phyloP scores from a whole-genome alignment of 2,888 invertebrate genomes.

The Colostygia pectinataria region DNA sequence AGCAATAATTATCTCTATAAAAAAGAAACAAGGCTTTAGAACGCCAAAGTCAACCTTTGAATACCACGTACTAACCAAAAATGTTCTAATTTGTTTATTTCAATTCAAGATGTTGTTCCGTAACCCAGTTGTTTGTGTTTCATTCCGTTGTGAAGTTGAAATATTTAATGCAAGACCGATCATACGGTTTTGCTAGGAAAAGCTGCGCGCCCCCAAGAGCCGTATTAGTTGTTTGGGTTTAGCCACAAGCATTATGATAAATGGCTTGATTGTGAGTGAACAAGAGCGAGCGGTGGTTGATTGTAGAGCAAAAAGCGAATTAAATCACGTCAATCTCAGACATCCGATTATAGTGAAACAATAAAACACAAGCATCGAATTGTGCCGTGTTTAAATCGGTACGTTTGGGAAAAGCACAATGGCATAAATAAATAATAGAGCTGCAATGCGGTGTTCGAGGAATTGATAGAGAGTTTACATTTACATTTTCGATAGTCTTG shows the following conservation, averaged over 20 bases:
- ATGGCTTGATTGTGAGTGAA: constrained; percentile 39
- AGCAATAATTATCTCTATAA: neutral
- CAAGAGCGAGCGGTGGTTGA: constrained; percentile 34
- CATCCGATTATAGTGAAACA: constrained; percentile 42
- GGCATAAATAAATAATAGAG: constrained; percentile 76
- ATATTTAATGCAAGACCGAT: constrained; percentile 38
- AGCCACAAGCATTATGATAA: constrained; percentile 41
- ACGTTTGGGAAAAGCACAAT: constrained; percentile 59
- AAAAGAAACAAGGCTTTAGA: too few species aligned
- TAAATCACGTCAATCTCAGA: constrained; percentile 45
- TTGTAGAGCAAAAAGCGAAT: constrained; percentile 37
- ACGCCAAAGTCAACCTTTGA: too few species aligned
- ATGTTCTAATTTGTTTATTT: constrained; percentile 43
- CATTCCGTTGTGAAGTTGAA: constrained; percentile 36
- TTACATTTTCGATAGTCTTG: constrained; percentile 1
- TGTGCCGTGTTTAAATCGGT: constrained; percentile 48
- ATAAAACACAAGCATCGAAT: constrained; percentile 49
- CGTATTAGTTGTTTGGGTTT: constrained; percentile 31
- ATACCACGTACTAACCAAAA: too few species aligned
- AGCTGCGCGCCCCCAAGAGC: constrained; percentile 23
- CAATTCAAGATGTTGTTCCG: too few species aligned
- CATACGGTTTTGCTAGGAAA: constrained; percentile 13
- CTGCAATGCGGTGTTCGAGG: constrained; percentile 73
- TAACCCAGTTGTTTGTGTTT: constrained; percentile 43
- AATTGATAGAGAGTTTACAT: constrained; percentile 56